Evolutionary conservation across 1,140 invertebrate species (phyloP).

Genomic region (Venturia canescens): DNA sequence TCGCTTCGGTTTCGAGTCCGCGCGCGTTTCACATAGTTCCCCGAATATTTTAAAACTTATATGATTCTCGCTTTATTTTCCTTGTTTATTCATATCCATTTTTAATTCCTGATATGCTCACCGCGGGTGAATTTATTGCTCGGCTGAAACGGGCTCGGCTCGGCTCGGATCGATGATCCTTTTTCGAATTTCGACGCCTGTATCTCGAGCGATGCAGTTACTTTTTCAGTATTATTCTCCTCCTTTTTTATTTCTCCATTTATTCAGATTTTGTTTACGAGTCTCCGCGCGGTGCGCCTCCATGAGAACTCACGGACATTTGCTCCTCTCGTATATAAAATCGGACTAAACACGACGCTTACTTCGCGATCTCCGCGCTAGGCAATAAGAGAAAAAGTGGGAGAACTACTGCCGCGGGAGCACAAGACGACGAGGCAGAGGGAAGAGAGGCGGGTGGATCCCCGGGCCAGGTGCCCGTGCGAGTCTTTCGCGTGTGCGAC

Average conservation of each 20-base stretch:
- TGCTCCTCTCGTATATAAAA: not conserved
- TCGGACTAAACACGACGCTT: not conserved
- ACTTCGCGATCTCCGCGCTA: not conserved
- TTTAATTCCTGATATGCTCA: not conserved
- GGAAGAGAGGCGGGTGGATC: conserved; percentile 21
- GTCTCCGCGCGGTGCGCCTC: not conserved
- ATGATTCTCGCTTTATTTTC: not conserved
- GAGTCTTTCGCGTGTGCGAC: conserved; percentile 39
- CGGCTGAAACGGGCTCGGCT: not conserved
- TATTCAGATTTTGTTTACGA: not conserved
- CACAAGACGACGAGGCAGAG: not conserved
- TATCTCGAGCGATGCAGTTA: conserved; percentile 23
- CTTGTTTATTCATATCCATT: not conserved
- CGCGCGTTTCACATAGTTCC: not conserved
- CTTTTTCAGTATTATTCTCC: not conserved
- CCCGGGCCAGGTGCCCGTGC: conserved; percentile 66
- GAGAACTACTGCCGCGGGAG: not conserved
- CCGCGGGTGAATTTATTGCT: conserved; percentile 21
- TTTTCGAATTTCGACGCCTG: conserved; percentile 14
- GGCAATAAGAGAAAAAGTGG: not conserved
- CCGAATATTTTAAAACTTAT: not conserved
- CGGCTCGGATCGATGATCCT: conserved; percentile 14
- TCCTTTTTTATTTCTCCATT: not conserved
- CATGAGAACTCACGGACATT: not conserved
- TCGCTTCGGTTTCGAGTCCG: not conserved